Evolutionary conservation across 2,888 invertebrate species (phyloP), one percentile per base, ranked within the genome.

Genomic region (Hydriomena furcata): DNA sequence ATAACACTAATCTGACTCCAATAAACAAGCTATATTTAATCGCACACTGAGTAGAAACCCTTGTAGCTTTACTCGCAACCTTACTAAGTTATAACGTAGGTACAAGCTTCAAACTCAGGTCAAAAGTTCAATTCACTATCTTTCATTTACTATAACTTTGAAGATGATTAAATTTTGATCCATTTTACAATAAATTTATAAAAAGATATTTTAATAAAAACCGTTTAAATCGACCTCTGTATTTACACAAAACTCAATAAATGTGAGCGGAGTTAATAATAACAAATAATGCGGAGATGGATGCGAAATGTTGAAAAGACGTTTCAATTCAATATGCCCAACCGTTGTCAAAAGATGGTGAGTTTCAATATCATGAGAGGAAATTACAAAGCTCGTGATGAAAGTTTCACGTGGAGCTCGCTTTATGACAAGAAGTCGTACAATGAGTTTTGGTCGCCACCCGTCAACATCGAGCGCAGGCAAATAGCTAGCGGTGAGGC

Each of bases 401-500:
- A 73, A 75, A 80, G 59, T 80, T 78, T 76, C 69, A 73, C 74
- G 73, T 70, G 66, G 66, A 77, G 68, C 69, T 67, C 63, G 74
- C 66, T 80, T 78, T 81, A 72, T 80, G 77, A 74, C 80, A 79
- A 80, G 80, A 79, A 77, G 78, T 76, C 72, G 71, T 78, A 84
- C 84, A 87, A 85, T 86, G 82, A 81, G 82, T 79, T 86, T 83
- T 77, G 81, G 82, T 70, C 76, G 74, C 34, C 46, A 30, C 68
- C 65, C 77, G 79, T 78, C 80, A 78, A 82, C 82, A 81, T 70
- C 67, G 70, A 74, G 75, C 75, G 67, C 74, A 71, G 71, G 82
- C 79, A 84, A 85, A 87, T 75, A 84, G 82, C 88, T 81, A 55
- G 65, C 68, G 82, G 83, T 73, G 72, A 72, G 89, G 88, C 82